A percentile compares a stretch with the other conserved stretches of the same genome.
Conservation (phyloP, 2,113 vertebrate genomes). For the Chlorocebus sabaeus region DNA sequence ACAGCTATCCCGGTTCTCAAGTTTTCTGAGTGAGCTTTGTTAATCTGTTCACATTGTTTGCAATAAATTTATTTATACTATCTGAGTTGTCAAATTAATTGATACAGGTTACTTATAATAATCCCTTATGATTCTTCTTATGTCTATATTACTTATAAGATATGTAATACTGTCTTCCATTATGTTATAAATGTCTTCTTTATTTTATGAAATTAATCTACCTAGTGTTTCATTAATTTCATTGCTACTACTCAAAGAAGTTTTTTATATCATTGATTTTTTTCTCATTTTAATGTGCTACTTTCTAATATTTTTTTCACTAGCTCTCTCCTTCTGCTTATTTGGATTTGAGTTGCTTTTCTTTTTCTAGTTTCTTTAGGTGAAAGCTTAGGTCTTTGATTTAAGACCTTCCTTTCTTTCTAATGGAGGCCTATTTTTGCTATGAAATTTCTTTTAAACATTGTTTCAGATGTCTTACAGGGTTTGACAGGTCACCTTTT, state of each 20-base stretch:
- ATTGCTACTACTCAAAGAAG: neutral
- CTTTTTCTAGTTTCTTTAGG: neutral
- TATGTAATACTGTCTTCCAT: neutral
- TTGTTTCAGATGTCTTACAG: neutral
- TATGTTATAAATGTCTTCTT: neutral
- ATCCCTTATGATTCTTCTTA: neutral
- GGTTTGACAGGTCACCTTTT: neutral
- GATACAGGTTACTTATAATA: neutral
- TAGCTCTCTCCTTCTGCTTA: neutral
- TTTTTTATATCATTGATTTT: neutral
- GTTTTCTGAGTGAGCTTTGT: neutral
- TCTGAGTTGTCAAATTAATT: neutral
- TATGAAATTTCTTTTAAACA: neutral
- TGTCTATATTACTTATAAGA: neutral
- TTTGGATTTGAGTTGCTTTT: neutral
- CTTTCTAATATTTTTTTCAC: neutral
- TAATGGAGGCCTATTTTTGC: neutral
- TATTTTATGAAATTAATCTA: neutral
- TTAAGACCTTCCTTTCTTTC: neutral
- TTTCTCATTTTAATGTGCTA: neutral
- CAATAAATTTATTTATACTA: neutral
- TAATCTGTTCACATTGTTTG: neutral
- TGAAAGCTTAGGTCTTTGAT: neutral
- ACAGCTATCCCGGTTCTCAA: neutral
- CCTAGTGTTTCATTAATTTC: neutral